Evolutionary conservation across 2,113 vertebrate genomes (phyloP).

Genomic region (Formicarius rufipectus): DNA sequence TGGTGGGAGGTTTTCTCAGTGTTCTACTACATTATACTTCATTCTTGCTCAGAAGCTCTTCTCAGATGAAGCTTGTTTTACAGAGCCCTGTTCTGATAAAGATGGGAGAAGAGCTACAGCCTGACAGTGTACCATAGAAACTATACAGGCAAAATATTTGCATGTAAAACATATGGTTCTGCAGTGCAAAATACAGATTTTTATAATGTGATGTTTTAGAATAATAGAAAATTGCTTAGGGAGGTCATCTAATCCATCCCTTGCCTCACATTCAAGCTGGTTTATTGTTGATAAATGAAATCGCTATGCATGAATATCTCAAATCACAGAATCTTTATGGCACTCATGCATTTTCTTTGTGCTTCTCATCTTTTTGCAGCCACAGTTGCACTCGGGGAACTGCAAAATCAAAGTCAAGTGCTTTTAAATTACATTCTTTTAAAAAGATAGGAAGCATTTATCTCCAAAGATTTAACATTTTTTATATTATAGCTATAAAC

Average conservation of each 20-base stretch:
- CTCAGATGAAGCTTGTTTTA: neutral
- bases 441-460: neutral
- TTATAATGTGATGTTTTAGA: neutral
- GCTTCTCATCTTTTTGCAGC: neutral
- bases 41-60: neutral
- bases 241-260: neutral
- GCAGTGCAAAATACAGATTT: neutral
- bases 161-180: neutral
- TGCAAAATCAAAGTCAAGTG: neutral
- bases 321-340: neutral
- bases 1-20: neutral
- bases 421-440: neutral
- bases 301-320: accelerated
- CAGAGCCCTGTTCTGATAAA: neutral
- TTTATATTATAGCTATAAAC: neutral
- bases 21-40: neutral
- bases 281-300: neutral
- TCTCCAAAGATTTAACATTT: neutral
- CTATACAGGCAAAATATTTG: neutral
- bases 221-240: neutral
- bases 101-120: neutral
- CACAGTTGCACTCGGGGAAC: neutral
- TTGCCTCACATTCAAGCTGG: neutral
- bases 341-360: neutral
- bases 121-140: neutral